These are phyloP conservation scores for Parochlus steinenii DNA, from an alignment of 2,888 invertebrate genomes.

Conservation along the genomic window DNA sequence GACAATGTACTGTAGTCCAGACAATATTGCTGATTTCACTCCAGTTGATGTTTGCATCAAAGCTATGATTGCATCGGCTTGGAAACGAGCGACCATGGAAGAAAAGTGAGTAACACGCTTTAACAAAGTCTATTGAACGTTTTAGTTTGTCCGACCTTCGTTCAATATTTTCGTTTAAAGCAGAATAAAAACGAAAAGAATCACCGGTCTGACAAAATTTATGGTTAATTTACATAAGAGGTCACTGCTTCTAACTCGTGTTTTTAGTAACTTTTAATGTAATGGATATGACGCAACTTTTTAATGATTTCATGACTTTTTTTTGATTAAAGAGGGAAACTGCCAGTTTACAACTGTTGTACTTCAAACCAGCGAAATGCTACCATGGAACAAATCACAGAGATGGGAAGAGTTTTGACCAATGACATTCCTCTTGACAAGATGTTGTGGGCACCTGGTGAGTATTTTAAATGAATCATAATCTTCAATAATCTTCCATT, in stretches of 20 bases:
- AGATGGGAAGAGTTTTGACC: slow-evolving; percentile 35
- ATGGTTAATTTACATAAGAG: too few relatives aligned
- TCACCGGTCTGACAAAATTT: too few relatives aligned
- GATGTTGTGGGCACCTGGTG: slow-evolving; percentile 46
- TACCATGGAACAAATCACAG: slow-evolving; percentile 43
- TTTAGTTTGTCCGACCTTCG: too few relatives aligned
- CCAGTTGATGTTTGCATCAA: slow-evolving; percentile 69
- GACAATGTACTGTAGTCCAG: slow-evolving; percentile 41
- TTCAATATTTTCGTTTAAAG: too few relatives aligned
- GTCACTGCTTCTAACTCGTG: background rate
- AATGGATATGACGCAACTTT: background rate
- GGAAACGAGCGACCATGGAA: slow-evolving; percentile 33
- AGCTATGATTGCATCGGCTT: slow-evolving; percentile 49
- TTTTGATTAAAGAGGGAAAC: slow-evolving; percentile 24
- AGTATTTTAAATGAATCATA: background rate
- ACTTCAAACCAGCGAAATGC: slow-evolving; percentile 52
- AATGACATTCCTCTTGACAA: slow-evolving; percentile 46
- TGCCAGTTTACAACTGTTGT: slow-evolving; percentile 67
- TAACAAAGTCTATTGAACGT: too few relatives aligned
- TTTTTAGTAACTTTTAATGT: background rate
- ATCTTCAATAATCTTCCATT: background rate
- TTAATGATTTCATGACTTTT: background rate
- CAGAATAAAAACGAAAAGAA: too few relatives aligned
- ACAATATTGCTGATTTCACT: slow-evolving; percentile 52
- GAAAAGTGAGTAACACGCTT: too few relatives aligned